These are phyloP conservation scores for Vespertilio murinus DNA, from an alignment of 2,797 vertebrate genomes.

Conservation along the genomic window DNA sequence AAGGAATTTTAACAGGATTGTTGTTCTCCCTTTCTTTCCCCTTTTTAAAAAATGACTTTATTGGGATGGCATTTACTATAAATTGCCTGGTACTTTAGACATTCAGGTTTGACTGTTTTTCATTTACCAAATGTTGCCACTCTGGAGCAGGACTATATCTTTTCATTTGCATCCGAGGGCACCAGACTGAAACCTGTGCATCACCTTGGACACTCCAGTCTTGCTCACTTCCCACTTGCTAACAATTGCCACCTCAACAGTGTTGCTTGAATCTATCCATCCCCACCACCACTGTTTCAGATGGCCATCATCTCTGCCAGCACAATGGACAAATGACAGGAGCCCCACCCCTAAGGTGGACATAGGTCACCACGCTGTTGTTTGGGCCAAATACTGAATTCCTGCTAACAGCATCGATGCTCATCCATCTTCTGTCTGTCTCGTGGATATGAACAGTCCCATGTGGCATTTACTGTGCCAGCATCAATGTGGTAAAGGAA, in stretches of 20 bases:
- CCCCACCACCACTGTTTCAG: rapidly evolving
- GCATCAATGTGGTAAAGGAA: neutral
- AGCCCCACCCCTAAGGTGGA: no score
- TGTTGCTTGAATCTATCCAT: neutral
- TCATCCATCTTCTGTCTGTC: no score
- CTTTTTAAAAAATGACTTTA: neutral
- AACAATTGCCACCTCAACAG: no score
- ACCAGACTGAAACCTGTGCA: no score
- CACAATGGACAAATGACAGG: neutral
- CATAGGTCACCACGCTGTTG: neutral
- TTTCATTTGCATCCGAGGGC: neutral
- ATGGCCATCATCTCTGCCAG: neutral
- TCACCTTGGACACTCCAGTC: rapidly evolving
- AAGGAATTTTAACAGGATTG: neutral
- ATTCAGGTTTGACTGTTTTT: neutral
- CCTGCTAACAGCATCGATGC: rapidly evolving
- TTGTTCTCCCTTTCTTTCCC: no score
- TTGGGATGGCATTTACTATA: neutral
- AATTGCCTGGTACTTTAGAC: neutral
- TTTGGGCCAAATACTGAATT: neutral
- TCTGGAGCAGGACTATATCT: neutral
- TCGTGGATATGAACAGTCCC: neutral
- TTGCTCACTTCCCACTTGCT: rapidly evolving
- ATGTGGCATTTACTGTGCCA: neutral
- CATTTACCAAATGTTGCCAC: neutral